A percentile compares a stretch with the other conserved stretches of the same genome.
Evolutionary conservation across 2,797 vertebrate species (phyloP).

Genomic region (Paratrypauchen microcephalus): DNA sequence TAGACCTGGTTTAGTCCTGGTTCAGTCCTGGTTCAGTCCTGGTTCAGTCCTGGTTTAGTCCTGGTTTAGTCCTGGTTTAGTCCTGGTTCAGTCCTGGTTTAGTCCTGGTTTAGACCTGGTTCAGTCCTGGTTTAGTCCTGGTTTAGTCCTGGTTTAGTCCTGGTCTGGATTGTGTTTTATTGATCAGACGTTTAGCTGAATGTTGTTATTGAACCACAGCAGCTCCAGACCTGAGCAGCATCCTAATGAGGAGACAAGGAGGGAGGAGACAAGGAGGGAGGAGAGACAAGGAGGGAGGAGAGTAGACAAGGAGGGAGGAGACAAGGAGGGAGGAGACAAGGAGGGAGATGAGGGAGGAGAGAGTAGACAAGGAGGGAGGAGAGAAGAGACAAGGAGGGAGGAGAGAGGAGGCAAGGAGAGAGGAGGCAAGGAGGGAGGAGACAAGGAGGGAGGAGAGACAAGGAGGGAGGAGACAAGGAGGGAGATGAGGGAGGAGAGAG

Average conservation of each 20-base stretch:
- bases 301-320: not conserved
- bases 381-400: not conserved
- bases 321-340: not conserved
- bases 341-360: not conserved
- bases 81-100: too few species aligned
- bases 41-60: too few species aligned
- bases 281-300: not conserved
- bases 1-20: too few species aligned
- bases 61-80: too few species aligned
- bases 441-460: not conserved
- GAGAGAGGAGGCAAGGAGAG: not conserved
- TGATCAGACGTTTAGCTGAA: slow-evolving; percentile 76
- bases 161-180: slow-evolving; percentile 28
- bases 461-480: not conserved
- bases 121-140: too few species aligned
- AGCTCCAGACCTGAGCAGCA: slow-evolving; percentile 38
- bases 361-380: not conserved
- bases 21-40: too few species aligned
- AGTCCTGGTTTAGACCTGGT: too few species aligned
- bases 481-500: not conserved
- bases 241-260: not conserved
- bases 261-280: not conserved
- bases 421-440: not conserved
- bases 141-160: too few species aligned
- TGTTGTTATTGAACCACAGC: slow-evolving; percentile 69